A percentile compares a stretch with the other conserved stretches of the same genome.
These are phyloP conservation scores for Listrodromus nycthemerus DNA, from an alignment of 2,888 invertebrate genomes.

Conservation along the genomic window DNA sequence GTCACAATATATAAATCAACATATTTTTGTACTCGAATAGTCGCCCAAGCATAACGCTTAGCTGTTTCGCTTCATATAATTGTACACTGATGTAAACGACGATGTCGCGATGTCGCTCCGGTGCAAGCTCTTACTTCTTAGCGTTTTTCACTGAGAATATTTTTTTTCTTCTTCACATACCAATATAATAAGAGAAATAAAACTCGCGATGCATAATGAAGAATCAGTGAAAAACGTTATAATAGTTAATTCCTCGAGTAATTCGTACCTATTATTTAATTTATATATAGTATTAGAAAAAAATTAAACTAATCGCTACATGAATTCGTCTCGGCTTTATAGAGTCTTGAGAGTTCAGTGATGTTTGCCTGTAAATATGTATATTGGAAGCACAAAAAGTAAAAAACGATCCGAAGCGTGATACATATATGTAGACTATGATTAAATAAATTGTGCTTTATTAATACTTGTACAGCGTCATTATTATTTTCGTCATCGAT, in stretches of 20 bases:
- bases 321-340: conserved; percentile 61
- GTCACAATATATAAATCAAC: conserved; percentile 71
- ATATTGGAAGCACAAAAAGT: conserved; percentile 76
- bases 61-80: conserved; percentile 74
- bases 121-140: conserved; percentile 69
- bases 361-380: conserved; percentile 80
- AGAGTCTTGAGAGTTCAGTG: conserved; percentile 62
- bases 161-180: conserved; percentile 71
- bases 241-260: conserved; percentile 12
- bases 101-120: conserved; percentile 38
- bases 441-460: conserved; percentile 81
- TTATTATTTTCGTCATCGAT: background rate
- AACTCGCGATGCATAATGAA: background rate
- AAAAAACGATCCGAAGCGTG: conserved; percentile 71
- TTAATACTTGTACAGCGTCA: conserved; percentile 70
- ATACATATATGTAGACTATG: conserved; percentile 77
- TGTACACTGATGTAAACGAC: conserved; percentile 62
- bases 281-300: conserved; percentile 38
- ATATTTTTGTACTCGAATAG: conserved; percentile 80
- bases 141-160: conserved; percentile 66
- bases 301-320: conserved; percentile 48
- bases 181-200: conserved; percentile 56
- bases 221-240: conserved; percentile 17
- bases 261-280: conserved; percentile 54
- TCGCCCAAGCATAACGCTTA: conserved; percentile 70